phyloP scores from a whole-genome alignment of 2,797 vertebrate species.

The Coregonus ussuriensis region DNA sequence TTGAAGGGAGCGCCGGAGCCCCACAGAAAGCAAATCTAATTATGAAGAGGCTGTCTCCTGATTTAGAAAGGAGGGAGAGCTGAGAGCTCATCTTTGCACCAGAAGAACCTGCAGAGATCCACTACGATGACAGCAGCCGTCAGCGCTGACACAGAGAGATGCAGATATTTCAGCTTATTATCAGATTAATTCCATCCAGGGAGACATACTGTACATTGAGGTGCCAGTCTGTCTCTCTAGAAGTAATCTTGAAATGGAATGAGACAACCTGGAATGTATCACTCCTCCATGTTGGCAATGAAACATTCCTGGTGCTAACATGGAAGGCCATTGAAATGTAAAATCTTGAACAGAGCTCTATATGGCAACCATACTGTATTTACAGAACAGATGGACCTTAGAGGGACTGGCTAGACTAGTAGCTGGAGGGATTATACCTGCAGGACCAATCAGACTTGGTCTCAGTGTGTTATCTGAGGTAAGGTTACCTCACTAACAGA shows the following conservation, averaged over 20 bases:
- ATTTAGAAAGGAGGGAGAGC: constrained; percentile 62
- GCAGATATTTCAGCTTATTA: constrained; percentile 47
- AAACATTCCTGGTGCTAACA: not conserved
- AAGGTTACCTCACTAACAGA: not conserved
- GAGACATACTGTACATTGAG: constrained; percentile 35
- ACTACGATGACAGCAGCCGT: constrained; percentile 59
- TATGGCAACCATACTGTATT: not conserved
- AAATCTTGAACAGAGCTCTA: not conserved
- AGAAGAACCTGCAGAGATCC: constrained; percentile 62
- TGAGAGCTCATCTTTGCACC: constrained; percentile 68
- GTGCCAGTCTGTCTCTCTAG: constrained; percentile 20
- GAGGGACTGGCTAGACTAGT: not conserved
- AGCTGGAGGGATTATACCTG: constrained; percentile 28
- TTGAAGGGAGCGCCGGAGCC: constrained; percentile 68
- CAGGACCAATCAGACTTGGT: constrained; percentile 30
- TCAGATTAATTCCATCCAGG: constrained; percentile 39
- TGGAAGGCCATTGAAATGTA: not conserved
- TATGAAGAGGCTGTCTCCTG: constrained; percentile 62
- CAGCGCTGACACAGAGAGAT: constrained; percentile 44
- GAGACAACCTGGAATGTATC: constrained; percentile 44
- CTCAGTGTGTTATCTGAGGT: constrained; percentile 5
- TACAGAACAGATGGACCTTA: not conserved
- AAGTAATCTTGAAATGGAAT: constrained; percentile 38
- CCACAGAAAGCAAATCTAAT: constrained; percentile 80
- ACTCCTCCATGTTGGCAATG: constrained; percentile 14